phyloP scores from a whole-genome alignment of 2,888 invertebrate genomes.

The Philhelius pedissequus region DNA sequence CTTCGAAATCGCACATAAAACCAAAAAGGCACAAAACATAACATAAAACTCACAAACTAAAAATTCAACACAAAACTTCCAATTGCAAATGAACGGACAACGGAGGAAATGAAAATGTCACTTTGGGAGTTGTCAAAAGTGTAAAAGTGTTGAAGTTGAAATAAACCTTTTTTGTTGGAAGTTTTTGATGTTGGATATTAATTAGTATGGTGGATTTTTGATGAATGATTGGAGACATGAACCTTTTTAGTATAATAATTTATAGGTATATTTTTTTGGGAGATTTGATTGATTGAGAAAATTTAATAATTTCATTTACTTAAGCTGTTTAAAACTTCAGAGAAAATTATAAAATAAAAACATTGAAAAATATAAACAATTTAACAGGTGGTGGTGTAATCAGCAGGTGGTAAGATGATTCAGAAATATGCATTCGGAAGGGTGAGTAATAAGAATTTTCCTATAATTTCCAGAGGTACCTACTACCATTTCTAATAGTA shows the following conservation, averaged over 20 bases:
- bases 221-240: conserved; percentile 10
- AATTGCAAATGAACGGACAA: conserved; percentile 23
- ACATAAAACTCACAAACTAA: conserved; percentile 10
- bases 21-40: conserved; percentile 38
- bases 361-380: background rate
- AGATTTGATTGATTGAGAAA: background rate
- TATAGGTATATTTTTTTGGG: background rate
- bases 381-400: conserved; percentile 46
- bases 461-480: no score
- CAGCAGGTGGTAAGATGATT: no score
- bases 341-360: background rate
- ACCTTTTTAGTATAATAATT: background rate
- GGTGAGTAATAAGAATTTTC: no score
- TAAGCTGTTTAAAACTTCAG: background rate
- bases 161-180: background rate
- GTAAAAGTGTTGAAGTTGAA: background rate
- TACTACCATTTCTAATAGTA: no score
- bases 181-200: conserved; percentile 1
- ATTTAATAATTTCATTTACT: background rate
- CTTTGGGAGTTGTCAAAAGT: conserved; percentile 50
- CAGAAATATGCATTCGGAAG: no score
- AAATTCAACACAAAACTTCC: conserved; percentile 26
- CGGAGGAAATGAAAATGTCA: conserved; percentile 30
- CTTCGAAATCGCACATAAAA: conserved; percentile 1
- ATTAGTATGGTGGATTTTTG: background rate